These are phyloP conservation scores for Desmophyllum pertusum DNA, from an alignment of 92 coral and sea anemone species.

Conservation along the genomic window DNA sequence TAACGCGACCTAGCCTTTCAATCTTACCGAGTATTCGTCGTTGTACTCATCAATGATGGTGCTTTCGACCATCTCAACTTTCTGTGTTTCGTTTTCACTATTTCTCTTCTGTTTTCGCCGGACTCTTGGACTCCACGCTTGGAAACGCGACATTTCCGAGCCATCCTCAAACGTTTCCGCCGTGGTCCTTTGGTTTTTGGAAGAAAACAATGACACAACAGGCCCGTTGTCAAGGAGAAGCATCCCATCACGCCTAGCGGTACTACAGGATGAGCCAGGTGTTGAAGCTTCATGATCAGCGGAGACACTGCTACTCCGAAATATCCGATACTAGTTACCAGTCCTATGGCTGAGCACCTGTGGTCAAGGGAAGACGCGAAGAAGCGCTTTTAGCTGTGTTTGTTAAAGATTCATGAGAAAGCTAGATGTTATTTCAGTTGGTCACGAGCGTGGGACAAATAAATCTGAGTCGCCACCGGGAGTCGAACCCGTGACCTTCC, in stretches of 20 bases:
- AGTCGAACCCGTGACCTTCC: too few species aligned
- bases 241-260: constrained; percentile 81
- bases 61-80: constrained; percentile 5
- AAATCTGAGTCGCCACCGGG: too few species aligned
- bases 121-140: constrained; percentile 61
- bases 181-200: constrained; percentile 84
- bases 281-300: constrained; percentile 60
- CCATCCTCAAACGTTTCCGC: constrained; percentile 56
- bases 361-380: not conserved
- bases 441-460: too few species aligned
- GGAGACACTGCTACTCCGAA: constrained; percentile 70
- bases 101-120: not conserved
- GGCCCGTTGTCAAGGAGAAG: constrained; percentile 59
- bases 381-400: not conserved
- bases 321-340: constrained; percentile 60
- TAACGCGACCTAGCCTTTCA: not conserved
- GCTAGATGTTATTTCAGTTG: too few species aligned
- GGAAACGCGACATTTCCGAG: constrained; percentile 22
- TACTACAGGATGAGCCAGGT: constrained; percentile 52
- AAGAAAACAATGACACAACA: constrained; percentile 56
- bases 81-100: not conserved
- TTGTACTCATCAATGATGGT: not conserved
- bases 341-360: constrained; percentile 78
- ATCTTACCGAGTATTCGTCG: constrained; percentile 28
- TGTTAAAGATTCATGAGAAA: too few species aligned